Evolutionary conservation across 2,113 vertebrate species (phyloP), one percentile per base, ranked within the genome.

Genomic region (Electrona antarctica): DNA sequence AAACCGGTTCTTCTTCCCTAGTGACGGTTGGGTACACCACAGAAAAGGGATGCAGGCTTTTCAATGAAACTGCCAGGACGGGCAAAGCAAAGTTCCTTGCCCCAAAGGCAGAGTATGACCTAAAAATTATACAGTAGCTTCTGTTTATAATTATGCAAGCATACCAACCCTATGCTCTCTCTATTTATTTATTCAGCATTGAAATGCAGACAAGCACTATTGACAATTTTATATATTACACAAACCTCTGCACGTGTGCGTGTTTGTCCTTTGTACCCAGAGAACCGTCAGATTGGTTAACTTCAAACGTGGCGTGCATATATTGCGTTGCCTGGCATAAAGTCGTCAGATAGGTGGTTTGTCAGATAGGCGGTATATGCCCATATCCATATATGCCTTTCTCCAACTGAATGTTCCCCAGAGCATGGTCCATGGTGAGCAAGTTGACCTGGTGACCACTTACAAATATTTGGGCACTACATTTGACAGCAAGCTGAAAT

Each of bases 31-130:
- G 33, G 3, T 41, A 41, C 33, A 41, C 33, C 33, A 41, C 15
- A 6, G 13, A 59, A 59, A 60, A 3, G 3, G 6, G 8, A 60
- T 45, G 29, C n/a, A n/a, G 59, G 33, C 52, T 68, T 71, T 73
- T 47, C 7, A 21, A 5, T 46, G 7, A 64, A 52, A 58, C 28
- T 69, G 45, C 66, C 58, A 47, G 4, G 8, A 63, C 33, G 4
- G 33, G 33, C 10, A 13, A 12, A 50, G 41, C 60, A 28, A 64
- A 51, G 50, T 57, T 57, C 60, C n/a, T 77, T 57, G 7, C 57
- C 65, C 69, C 51, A 1, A 55, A 60, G 75, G 82, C 64, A 73
- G 48, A 14, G 48, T 49, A 0, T 81, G 83, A 78, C 74, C 73
- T 77, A 68, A 56, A 82, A 67, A 79, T 57, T 7, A 74, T 68